Evolutionary conservation across 2,113 vertebrate species (phyloP).

Genomic region (Toxostoma redivivum): DNA sequence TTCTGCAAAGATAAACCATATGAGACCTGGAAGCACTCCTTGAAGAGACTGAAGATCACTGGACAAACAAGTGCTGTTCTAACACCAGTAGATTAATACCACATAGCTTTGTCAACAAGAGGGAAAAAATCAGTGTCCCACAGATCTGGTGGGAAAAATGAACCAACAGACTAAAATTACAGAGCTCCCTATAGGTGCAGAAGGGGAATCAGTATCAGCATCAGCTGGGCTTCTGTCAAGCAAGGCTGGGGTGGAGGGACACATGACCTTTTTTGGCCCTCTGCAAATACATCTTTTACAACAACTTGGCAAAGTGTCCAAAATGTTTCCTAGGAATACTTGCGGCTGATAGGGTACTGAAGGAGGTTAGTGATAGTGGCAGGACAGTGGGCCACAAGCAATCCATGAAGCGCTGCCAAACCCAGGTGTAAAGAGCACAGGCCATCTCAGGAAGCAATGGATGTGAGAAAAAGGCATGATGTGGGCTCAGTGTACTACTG

Average conservation of each 20-base stretch:
- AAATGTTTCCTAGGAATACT: neutral
- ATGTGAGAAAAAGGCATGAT: neutral
- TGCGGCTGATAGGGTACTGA: neutral
- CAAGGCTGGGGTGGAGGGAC: neutral
- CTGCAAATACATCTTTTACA: neutral
- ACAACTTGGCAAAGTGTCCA: neutral
- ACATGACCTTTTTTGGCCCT: neutral
- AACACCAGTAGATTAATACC: neutral
- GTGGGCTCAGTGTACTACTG: neutral
- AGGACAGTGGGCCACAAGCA: neutral
- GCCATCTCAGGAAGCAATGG: neutral
- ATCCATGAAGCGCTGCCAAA: fast-evolving
- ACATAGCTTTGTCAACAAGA: neutral
- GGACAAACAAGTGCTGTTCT: neutral
- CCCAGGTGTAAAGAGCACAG: neutral
- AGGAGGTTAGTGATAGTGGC: neutral
- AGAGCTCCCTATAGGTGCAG: neutral
- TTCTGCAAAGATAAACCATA: neutral
- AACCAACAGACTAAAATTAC: neutral
- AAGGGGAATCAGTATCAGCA: neutral
- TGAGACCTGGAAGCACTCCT: neutral
- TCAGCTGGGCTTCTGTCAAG: neutral
- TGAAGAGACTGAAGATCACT: neutral
- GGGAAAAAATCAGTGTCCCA: neutral
- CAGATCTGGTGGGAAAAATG: neutral